Evolutionary conservation across 2,888 invertebrate genomes (phyloP).

Genomic region (Archips xylosteana): DNA sequence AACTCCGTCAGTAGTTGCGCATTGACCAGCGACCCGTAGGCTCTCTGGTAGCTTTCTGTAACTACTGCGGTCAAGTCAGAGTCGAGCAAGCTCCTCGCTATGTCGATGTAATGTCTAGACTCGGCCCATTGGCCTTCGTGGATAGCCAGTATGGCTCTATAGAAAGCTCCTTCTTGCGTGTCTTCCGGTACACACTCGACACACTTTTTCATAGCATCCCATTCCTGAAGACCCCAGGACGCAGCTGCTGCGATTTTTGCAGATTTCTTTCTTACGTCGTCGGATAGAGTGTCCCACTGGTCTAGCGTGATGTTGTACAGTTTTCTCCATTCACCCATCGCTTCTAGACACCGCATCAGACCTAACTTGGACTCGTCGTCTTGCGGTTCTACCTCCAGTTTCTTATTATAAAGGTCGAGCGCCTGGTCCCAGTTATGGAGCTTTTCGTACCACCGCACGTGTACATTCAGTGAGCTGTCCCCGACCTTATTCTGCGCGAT

Average conservation of each 20-base stretch:
- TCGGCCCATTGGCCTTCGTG: constrained; percentile 91
- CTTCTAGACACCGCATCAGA: constrained; percentile 98
- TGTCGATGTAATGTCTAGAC: constrained; percentile 94
- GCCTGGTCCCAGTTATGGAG: constrained; percentile 99
- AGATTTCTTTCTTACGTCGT: constrained; percentile 86
- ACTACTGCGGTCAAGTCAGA: constrained; percentile 98
- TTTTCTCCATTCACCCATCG: constrained; percentile 98
- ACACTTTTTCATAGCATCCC: constrained; percentile 97
- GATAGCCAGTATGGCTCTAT: constrained; percentile 96
- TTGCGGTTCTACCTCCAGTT: constrained; percentile 87
- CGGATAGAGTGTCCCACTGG: constrained; percentile 79
- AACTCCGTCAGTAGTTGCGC: constrained; percentile 98
- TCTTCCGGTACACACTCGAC: constrained; percentile 95
- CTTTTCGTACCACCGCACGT: constrained; percentile 99
- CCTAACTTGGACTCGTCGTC: constrained; percentile 95
- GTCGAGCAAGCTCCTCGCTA: constrained; percentile 96
- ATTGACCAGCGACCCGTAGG: constrained; percentile 97
- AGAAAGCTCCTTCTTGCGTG: constrained; percentile 97
- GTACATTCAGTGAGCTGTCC: constrained; percentile 80
- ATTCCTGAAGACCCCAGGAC: constrained; percentile 97
- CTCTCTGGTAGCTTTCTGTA: constrained; percentile 97
- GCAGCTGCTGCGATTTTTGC: constrained; percentile 97
- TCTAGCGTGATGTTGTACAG: constrained; percentile 92
- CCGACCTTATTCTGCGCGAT: constrained; percentile 90
- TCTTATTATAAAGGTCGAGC: constrained; percentile 92